Conservation (phyloP, 2,797 vertebrate species). For the Cryptoblepharus egeriae region DNA sequence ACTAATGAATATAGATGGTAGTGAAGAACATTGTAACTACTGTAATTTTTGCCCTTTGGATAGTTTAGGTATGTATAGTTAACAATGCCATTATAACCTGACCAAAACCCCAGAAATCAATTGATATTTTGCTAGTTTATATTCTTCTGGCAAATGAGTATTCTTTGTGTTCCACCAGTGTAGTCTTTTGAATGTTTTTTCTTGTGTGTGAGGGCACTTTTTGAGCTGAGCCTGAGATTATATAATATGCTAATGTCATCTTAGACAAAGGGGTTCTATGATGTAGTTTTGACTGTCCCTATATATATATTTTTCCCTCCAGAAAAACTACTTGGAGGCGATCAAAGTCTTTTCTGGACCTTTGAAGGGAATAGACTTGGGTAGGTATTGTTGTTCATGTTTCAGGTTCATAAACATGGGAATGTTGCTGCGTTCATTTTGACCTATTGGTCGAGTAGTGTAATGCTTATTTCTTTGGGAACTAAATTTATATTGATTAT, state of each 20-base stretch:
- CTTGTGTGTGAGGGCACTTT: neutral
- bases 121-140: neutral
- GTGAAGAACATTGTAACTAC: neutral
- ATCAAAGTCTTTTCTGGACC: slow-evolving; percentile 90
- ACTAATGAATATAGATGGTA: fast-evolving
- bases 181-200: no score
- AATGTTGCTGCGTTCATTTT: neutral
- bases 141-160: neutral
- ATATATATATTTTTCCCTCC: slow-evolving; percentile 1
- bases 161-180: neutral
- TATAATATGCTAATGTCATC: neutral
- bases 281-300: neutral
- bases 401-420: neutral
- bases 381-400: slow-evolving; percentile 72
- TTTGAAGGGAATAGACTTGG: slow-evolving; percentile 87
- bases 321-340: slow-evolving; percentile 88
- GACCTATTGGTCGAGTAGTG: neutral
- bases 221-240: neutral
- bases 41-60: neutral
- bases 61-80: neutral
- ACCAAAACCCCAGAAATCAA: neutral
- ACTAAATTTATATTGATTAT: no score
- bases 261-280: neutral
- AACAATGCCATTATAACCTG: neutral
- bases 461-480: no score